Conservation (phyloP, 2,888 invertebrate genomes). For the Ophraella communa region DNA sequence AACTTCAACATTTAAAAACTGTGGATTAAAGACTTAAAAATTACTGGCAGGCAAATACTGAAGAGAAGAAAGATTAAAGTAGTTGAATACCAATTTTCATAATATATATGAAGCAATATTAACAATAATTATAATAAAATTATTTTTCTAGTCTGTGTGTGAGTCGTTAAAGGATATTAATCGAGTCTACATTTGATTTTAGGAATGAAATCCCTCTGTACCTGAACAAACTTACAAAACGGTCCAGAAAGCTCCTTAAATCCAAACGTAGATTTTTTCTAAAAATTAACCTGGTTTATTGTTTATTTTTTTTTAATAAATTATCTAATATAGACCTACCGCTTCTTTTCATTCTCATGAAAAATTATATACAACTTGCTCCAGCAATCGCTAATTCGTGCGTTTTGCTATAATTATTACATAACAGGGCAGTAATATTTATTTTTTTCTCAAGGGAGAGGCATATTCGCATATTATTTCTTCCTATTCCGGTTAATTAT, state of each 20-base stretch:
- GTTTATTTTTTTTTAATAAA: constrained; percentile 45
- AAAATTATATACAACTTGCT: constrained; percentile 47
- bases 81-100: too few species aligned
- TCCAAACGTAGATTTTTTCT: constrained; percentile 38
- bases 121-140: too few species aligned
- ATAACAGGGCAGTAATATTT: too few species aligned
- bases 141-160: not conserved
- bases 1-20: too few species aligned
- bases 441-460: too few species aligned
- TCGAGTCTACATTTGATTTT: constrained; percentile 32
- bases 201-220: constrained; percentile 30
- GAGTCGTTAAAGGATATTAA: not conserved
- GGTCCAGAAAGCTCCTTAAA: constrained; percentile 42
- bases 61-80: too few species aligned
- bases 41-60: too few species aligned
- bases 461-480: too few species aligned
- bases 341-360: constrained; percentile 59
- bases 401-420: too few species aligned
- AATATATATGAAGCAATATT: too few species aligned
- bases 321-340: constrained; percentile 62
- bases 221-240: constrained; percentile 41
- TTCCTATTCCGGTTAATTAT: too few species aligned
- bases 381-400: not conserved
- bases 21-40: too few species aligned
- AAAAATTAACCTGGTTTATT: constrained; percentile 29